phyloP scores from a whole-genome alignment of 2,888 invertebrate genomes.

The Parelbella ahira region DNA sequence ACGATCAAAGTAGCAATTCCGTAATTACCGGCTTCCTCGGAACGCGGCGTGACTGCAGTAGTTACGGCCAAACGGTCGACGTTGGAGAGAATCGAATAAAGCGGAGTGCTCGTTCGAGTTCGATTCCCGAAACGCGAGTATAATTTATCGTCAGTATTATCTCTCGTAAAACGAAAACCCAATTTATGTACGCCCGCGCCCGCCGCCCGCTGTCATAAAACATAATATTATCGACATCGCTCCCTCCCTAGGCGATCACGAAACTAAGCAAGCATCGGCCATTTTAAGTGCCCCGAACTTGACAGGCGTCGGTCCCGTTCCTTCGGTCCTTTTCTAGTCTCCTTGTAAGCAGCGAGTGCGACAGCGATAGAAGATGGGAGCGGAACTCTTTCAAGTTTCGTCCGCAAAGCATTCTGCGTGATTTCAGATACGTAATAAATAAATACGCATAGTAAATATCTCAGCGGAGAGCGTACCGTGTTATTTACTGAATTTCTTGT shows the following conservation, averaged over 20 bases:
- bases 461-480: conserved; percentile 19
- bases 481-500: conserved; percentile 30
- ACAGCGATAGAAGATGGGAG: conserved; percentile 44
- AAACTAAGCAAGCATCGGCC: conserved; percentile 75
- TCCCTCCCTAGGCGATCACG: conserved; percentile 78
- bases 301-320: conserved; percentile 53
- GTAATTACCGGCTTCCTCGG: conserved; percentile 54
- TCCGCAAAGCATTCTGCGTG: conserved; percentile 49
- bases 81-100: conserved; percentile 30
- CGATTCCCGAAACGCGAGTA: conserved; percentile 60
- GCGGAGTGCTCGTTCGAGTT: conserved; percentile 30
- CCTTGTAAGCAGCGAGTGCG: conserved; percentile 32
- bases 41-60: conserved; percentile 33
- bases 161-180: conserved; percentile 74
- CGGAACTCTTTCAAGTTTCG: conserved; percentile 63
- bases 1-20: conserved; percentile 44
- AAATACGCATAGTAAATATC: conserved; percentile 33
- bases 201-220: conserved; percentile 69
- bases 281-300: conserved; percentile 71
- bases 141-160: conserved; percentile 69
- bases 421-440: conserved; percentile 51
- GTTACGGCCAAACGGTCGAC: conserved; percentile 41
- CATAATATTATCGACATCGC: conserved; percentile 76
- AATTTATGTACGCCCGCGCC: conserved; percentile 63
- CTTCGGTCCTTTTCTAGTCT: conserved; percentile 40